Evolutionary conservation across 2,797 vertebrate species (phyloP), one percentile per base, ranked within the genome.

Genomic region (Myoxocephalus aenaeus): DNA sequence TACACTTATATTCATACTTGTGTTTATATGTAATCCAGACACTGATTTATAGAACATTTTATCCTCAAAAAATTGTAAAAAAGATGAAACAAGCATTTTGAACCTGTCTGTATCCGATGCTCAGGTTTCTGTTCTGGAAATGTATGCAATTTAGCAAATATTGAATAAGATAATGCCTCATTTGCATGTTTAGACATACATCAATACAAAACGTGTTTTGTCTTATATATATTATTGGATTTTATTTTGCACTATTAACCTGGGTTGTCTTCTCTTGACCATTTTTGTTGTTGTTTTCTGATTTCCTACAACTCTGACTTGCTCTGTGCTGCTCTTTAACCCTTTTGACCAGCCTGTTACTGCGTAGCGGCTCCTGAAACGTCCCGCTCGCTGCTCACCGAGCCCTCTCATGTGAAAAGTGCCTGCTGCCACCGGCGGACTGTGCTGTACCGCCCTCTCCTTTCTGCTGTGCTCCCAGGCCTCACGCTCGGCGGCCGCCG

Each of bases 401-500:
- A 61, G 29, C 5, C 2, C n/a, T 62, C 51, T 62, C 40, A 40
- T 59, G 70, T 62, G 59, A 79, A 74, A 85, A 69, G 46, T 76
- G 86, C 80, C 86, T 90, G 83, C 79, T 61, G 51, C 65, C 36
- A 8, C 70, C 51, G 74, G 65, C 81, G 65, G 78, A 62, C 63
- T 58, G 70, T 64, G 14, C 80, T 81, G 65, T 69, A 36, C 86
- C 82, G 70, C 36, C 50, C 82, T 87, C 80, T 85, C 67, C 22
- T 25, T 20, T 83, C 74, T 64, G 42, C 81, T 75, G 80, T 50
- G 63, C 84, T 83, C 88, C 79, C 81, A 40, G 69, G 58, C 81
- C 77, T 87, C 87, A 92, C 68, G 77, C 86, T 89, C 87, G 86
- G 73, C 82, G 92, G 92, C 86, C 87, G 8, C 34, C 34, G 7